Conservation (phyloP, 2,113 vertebrate species). For the Pollimyrus isidori region DNA sequence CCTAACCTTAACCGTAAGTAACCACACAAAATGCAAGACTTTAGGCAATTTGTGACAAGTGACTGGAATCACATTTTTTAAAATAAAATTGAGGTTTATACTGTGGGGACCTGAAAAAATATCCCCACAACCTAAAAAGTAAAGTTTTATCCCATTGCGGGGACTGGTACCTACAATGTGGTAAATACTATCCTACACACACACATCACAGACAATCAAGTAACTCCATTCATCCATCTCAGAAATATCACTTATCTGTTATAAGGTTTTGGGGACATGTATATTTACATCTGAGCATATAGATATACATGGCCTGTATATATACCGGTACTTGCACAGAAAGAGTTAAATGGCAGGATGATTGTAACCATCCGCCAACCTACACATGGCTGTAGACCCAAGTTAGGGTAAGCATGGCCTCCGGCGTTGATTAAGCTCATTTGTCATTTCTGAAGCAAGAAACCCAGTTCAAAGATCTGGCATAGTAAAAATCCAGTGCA, state of each 20-base stretch:
- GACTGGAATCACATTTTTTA: background rate
- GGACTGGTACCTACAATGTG: background rate
- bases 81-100: background rate
- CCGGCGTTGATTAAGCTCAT: constrained; percentile 25
- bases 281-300: background rate
- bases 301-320: background rate
- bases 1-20: background rate
- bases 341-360: background rate
- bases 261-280: background rate
- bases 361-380: background rate
- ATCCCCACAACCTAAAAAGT: background rate
- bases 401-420: constrained; percentile 32
- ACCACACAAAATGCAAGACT: background rate
- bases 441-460: constrained; percentile 28
- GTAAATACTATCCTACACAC: background rate
- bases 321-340: too few species aligned
- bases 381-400: constrained; percentile 19
- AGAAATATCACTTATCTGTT: background rate
- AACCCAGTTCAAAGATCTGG: constrained; percentile 30
- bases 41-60: background rate
- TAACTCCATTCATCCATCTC: background rate
- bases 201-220: background rate
- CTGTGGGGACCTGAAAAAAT: background rate
- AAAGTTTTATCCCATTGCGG: background rate
- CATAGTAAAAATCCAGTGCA: constrained; percentile 30